A percentile compares a stretch with the other conserved stretches of the same genome.
phyloP scores from a whole-genome alignment of 2,797 vertebrate species.

The Myotis pilosus region DNA sequence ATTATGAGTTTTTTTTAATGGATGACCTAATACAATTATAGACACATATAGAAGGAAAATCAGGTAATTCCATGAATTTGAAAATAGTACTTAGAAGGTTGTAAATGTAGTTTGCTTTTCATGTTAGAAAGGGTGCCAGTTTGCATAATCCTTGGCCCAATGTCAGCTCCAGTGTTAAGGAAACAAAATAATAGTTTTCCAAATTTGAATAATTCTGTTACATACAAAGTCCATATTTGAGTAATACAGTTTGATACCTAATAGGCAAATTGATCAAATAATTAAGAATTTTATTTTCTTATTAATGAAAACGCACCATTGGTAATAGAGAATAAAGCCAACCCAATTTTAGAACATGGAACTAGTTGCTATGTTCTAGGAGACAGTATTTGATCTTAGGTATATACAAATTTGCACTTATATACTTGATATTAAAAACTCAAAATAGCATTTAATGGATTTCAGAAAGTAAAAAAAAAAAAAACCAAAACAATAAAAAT shows the following conservation, averaged over 20 bases:
- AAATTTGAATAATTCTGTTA: background rate
- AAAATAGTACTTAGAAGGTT: background rate
- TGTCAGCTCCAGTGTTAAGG: background rate
- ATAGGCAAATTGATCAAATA: background rate
- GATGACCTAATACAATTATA: background rate
- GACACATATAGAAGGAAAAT: background rate
- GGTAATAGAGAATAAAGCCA: background rate
- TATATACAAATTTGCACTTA: background rate
- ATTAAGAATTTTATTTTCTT: constrained; percentile 37
- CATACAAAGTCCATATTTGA: background rate
- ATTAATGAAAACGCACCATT: background rate
- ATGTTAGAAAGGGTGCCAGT: background rate
- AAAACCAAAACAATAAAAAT: background rate
- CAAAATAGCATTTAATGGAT: constrained; percentile 17
- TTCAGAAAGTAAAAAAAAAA: background rate
- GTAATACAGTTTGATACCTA: background rate
- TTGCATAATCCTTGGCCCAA: background rate
- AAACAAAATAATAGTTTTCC: background rate
- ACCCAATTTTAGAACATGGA: background rate
- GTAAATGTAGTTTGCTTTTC: background rate
- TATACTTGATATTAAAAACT: background rate
- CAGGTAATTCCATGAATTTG: background rate
- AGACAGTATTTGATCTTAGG: background rate
- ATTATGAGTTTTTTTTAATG: background rate
- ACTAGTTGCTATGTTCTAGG: background rate